Evolutionary conservation across 2,888 invertebrate species (phyloP).

Genomic region (Hypomecis atomaria): DNA sequence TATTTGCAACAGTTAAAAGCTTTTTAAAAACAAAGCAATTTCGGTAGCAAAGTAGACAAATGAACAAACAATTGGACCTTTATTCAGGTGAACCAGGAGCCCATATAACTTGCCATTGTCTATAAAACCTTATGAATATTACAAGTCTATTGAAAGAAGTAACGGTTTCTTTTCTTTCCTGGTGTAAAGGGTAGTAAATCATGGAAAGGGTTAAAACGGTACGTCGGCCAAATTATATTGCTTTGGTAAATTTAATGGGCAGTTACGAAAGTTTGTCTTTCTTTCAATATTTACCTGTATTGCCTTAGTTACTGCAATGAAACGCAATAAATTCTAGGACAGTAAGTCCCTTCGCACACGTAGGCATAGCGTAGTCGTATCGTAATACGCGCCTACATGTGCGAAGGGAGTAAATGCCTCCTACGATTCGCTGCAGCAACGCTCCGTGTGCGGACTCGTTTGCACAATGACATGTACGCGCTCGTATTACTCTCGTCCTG

Average conservation of each 20-base stretch:
- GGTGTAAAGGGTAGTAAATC: conserved; percentile 54
- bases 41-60: conserved; percentile 27
- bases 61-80: conserved; percentile 19
- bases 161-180: conserved; percentile 43
- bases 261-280: conserved; percentile 26
- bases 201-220: conserved; percentile 62
- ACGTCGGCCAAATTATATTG: conserved; percentile 60
- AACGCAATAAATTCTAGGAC: too few relatives aligned
- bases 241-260: conserved; percentile 36
- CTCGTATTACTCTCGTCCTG: too few relatives aligned
- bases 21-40: conserved; percentile 3
- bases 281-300: conserved; percentile 28
- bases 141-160: conserved; percentile 49
- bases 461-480: too few relatives aligned
- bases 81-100: conserved; percentile 28
- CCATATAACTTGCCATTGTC: conserved; percentile 43
- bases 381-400: too few relatives aligned
- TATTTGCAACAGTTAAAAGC: conserved; percentile 11
- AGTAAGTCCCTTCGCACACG: too few relatives aligned
- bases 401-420: too few relatives aligned
- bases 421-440: too few relatives aligned
- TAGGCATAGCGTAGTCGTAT: too few relatives aligned
- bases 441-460: too few relatives aligned
- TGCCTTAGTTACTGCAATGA: too few relatives aligned
- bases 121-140: conserved; percentile 57